Conservation (phyloP, 2,113 vertebrate genomes). For the Ibidorhyncha struthersii region DNA sequence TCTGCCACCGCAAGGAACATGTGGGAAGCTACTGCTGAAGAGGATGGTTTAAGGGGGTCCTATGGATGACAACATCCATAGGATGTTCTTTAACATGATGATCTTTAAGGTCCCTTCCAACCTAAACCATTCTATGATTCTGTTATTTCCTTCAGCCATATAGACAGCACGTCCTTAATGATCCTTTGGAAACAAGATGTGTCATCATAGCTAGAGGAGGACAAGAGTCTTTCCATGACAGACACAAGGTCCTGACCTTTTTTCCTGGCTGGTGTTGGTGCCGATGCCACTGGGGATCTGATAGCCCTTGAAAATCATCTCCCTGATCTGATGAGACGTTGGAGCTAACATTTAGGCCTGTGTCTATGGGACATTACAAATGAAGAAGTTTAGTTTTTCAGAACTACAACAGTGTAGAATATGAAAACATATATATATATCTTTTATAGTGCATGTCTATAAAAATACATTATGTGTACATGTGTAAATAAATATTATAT, state of each 20-base stretch:
- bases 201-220: neutral
- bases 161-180: fast-evolving
- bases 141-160: neutral
- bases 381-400: neutral
- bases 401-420: neutral
- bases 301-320: neutral
- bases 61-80: too few relatives aligned
- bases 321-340: neutral
- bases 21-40: too few relatives aligned
- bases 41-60: too few relatives aligned
- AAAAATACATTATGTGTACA: neutral
- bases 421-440: neutral
- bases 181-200: neutral
- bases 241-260: neutral
- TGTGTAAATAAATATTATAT: neutral
- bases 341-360: neutral
- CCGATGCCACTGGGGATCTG: neutral
- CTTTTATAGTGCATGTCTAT: neutral
- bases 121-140: too few relatives aligned
- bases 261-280: neutral
- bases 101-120: too few relatives aligned
- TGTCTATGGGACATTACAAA: neutral
- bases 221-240: neutral
- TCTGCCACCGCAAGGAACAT: too few relatives aligned
- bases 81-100: too few relatives aligned